Evolutionary conservation across 2,113 vertebrate genomes (phyloP), one percentile per base, ranked within the genome.

Genomic region (Ctenodactylus gundi): DNA sequence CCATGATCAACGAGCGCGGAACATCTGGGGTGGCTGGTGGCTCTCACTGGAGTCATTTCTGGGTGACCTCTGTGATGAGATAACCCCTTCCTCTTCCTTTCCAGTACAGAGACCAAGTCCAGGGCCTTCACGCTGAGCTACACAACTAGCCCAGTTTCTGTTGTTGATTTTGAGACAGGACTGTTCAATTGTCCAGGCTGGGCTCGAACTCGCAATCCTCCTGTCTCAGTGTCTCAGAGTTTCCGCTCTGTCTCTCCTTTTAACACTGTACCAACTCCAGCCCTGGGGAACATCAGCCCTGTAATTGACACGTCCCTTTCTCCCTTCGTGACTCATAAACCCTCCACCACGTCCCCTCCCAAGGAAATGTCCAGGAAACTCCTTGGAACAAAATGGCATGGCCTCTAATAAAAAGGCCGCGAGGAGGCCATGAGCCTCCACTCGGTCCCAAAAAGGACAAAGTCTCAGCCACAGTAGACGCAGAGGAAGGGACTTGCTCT

Each of bases 261-360:
- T 44, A 8, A 12, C 34, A 0, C 6, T 57, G n/a, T n/a, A n/a
- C n/a, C n/a, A n/a, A n/a, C n/a, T 57, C 85, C 11, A 17, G 27
- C 1, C 0, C 1, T 1, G 39, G 25, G 23, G 20, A 49, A 12
- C 7, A 6, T 31, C 81, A 49, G 1, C 18, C 25, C 1, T 5
- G 72, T 49, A 3, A 64, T 0, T 23, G n/a, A 12, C 41, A 64
- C 53, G 64, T 31, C 3, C 4, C 44, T 53, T 12, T 20, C 62
- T 75, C 39, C 12, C 68, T 58, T 34, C 1, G 39, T 7, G 31
- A 15, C 0, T 3, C 36, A 7, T 3, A 76, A 55, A 85, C 65
- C 25, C 44, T 3, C 90, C 41, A 0, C n/a, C n/a, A n/a, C n/a
- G n/a, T n/a, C n/a, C n/a, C n/a, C n/a, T n/a, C n/a, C n/a, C n/a